Evolutionary conservation across 2,797 vertebrate genomes (phyloP).

Genomic region (Anguilla anguilla): DNA sequence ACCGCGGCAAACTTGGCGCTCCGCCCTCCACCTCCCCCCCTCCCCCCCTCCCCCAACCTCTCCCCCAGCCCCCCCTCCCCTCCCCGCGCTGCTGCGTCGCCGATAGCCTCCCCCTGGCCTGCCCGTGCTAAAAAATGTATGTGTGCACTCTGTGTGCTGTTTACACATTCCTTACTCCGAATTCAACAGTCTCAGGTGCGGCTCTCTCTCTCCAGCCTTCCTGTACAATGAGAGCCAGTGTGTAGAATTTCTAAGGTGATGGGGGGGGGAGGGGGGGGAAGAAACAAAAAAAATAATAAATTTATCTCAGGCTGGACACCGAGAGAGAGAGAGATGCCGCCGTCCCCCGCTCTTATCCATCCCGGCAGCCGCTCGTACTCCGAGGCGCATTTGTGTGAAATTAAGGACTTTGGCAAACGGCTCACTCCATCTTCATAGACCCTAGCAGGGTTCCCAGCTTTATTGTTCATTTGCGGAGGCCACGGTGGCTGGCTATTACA

Average conservation of each 20-base stretch:
- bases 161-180: background rate
- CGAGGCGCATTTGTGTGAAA: constrained; percentile 35
- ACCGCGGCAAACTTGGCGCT: constrained; percentile 21
- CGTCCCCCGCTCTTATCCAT: constrained; percentile 46
- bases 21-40: too few species aligned
- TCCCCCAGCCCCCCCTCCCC: background rate
- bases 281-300: background rate
- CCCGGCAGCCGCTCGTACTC: constrained; percentile 36
- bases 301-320: background rate
- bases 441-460: constrained; percentile 65
- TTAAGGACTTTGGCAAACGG: constrained; percentile 57
- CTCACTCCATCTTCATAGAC: constrained; percentile 51
- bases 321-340: background rate
- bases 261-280: background rate
- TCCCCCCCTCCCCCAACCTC: background rate
- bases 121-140: background rate
- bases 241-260: background rate
- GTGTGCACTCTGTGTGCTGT: background rate
- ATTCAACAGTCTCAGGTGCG: background rate
- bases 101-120: background rate
- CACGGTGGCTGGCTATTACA: constrained; percentile 71
- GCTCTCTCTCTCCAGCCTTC: background rate
- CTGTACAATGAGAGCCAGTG: background rate
- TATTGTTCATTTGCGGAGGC: constrained; percentile 72
- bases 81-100: background rate